A percentile compares a stretch with the other conserved stretches of the same genome.
Evolutionary conservation across 2,113 vertebrate species (phyloP).

Genomic region (Calidris pugnax): DNA sequence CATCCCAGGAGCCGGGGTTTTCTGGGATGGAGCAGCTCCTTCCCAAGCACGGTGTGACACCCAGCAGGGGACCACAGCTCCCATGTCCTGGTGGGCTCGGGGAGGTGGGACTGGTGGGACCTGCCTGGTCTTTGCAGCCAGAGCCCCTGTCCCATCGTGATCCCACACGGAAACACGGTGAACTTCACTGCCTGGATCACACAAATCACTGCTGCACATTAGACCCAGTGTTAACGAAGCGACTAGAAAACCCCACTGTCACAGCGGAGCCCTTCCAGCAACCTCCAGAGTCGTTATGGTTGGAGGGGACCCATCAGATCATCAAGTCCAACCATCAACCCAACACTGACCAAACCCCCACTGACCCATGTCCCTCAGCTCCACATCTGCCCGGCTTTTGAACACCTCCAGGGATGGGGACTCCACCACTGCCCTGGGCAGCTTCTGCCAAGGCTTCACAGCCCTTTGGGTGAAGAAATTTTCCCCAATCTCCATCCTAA

Average conservation of each 20-base stretch:
- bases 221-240: background rate
- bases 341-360: no score
- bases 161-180: fast-evolving
- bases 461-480: no score
- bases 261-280: background rate
- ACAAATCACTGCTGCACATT: background rate
- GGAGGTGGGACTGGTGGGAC: background rate
- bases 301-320: no score
- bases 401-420: no score
- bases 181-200: background rate
- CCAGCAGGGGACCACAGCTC: fast-evolving
- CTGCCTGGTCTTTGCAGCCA: background rate
- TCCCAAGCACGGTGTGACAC: fast-evolving
- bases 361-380: no score
- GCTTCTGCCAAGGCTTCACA: no score
- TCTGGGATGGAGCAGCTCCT: fast-evolving
- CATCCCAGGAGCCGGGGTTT: background rate
- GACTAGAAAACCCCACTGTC: background rate
- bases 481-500: no score
- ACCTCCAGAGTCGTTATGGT: background rate
- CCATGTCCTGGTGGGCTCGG: fast-evolving
- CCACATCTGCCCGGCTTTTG: no score
- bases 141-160: background rate
- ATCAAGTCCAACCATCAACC: no score
- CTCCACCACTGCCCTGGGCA: no score